These are phyloP conservation scores for Corythornis leucogaster DNA, from an alignment of 2,797 vertebrate genomes.

Conservation along the genomic window DNA sequence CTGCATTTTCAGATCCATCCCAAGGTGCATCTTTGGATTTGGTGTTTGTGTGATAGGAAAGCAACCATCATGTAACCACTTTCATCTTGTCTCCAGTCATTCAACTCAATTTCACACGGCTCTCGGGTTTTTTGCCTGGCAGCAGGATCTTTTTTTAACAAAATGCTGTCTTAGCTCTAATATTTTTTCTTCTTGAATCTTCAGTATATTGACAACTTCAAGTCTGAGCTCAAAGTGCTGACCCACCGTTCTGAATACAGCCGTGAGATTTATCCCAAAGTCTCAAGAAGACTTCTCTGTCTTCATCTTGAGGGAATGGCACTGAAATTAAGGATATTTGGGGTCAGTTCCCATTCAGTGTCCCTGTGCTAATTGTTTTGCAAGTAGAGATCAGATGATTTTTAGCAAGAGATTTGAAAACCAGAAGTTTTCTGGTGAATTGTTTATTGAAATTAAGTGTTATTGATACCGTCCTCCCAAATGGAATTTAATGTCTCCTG, in stretches of 20 bases:
- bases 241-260: fast-evolving
- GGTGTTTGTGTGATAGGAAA: not conserved
- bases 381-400: not conserved
- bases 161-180: not conserved
- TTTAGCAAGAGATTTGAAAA: not conserved
- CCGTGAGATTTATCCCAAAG: not conserved
- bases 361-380: not conserved
- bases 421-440: not conserved
- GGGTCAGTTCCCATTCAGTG: not conserved
- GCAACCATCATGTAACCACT: not conserved
- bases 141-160: not conserved
- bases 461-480: not conserved
- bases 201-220: not conserved
- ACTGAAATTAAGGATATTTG: not conserved
- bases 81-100: not conserved
- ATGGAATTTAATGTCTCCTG: not conserved
- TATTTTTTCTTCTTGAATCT: not conserved
- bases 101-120: not conserved
- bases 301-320: fast-evolving
- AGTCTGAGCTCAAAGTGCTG: not conserved
- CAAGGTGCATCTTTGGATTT: not conserved
- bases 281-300: too few relatives aligned
- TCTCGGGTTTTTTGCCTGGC: not conserved
- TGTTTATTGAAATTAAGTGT: not conserved
- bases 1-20: not conserved